Percentiles rank a stretch among this genome's conserved stretches.
These are phyloP conservation scores for Chaetodon trifasciatus DNA, from an alignment of 2,797 vertebrate genomes.

Conservation along the genomic window DNA sequence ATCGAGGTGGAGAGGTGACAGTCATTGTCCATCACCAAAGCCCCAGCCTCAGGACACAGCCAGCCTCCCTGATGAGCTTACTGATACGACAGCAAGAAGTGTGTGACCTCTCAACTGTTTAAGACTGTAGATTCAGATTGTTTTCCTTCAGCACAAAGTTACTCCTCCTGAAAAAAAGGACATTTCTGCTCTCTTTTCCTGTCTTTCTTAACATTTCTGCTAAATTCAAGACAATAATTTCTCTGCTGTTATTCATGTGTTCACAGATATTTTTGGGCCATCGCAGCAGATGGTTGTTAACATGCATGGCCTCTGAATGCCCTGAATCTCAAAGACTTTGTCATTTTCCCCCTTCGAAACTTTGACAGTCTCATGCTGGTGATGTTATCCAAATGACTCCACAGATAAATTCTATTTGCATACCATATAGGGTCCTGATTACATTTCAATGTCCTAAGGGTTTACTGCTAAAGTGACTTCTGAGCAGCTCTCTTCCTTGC, in stretches of 20 bases:
- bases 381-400: neutral
- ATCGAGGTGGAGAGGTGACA: too few species aligned
- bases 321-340: neutral
- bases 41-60: neutral
- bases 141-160: neutral
- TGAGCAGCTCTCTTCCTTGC: neutral
- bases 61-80: neutral
- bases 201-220: neutral
- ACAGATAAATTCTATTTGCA: neutral
- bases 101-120: neutral
- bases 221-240: conserved; percentile 10
- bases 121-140: neutral
- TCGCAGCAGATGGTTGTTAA: too few species aligned
- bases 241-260: neutral
- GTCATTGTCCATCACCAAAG: neutral
- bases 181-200: neutral
- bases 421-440: neutral
- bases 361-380: neutral
- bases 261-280: neutral
- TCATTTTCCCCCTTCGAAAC: neutral
- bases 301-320: neutral
- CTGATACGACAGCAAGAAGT: neutral
- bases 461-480: neutral
- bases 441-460: neutral
- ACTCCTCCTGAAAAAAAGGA: neutral